These are phyloP conservation scores for Polydrusus tereticollis DNA, from an alignment of 2,888 invertebrate species.

Conservation along the genomic window DNA sequence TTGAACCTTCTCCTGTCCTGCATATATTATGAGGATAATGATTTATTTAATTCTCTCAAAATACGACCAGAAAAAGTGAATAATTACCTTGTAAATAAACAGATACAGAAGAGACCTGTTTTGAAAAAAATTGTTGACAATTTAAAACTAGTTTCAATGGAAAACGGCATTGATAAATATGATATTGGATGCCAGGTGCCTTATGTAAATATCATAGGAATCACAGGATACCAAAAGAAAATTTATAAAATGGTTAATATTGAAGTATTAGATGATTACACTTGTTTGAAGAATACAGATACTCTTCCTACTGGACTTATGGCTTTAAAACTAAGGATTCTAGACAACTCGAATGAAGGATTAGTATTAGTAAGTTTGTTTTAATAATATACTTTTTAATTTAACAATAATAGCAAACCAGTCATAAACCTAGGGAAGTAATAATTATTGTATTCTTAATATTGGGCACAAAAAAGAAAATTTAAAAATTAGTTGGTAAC, in stretches of 20 bases:
- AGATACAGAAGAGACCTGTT: constrained; percentile 60
- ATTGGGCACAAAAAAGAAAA: neutral
- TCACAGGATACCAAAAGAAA: constrained; percentile 62
- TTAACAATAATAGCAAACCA: neutral
- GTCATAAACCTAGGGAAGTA: too few species aligned
- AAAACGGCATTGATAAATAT: constrained; percentile 57
- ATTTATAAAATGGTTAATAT: constrained; percentile 63
- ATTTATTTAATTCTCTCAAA: constrained; percentile 59
- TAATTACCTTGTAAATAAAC: constrained; percentile 53
- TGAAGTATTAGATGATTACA: constrained; percentile 66
- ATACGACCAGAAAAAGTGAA: constrained; percentile 49
- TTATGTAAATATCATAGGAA: constrained; percentile 63
- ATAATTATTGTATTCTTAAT: too few species aligned
- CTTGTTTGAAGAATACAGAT: constrained; percentile 63
- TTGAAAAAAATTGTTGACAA: constrained; percentile 57
- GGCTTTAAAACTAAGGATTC: constrained; percentile 66
- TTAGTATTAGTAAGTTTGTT: constrained; percentile 63
- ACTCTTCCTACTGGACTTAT: constrained; percentile 64
- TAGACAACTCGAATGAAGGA: constrained; percentile 62
- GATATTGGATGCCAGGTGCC: constrained; percentile 61
- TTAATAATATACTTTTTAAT: neutral
- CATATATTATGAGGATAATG: constrained; percentile 63
- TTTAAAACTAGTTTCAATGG: constrained; percentile 53
- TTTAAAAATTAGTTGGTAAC: too few species aligned
- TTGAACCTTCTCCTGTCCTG: constrained; percentile 64